Base-by-base conservation (phyloP, 2,888 invertebrate species). In the Hartigia nigra region DNA sequence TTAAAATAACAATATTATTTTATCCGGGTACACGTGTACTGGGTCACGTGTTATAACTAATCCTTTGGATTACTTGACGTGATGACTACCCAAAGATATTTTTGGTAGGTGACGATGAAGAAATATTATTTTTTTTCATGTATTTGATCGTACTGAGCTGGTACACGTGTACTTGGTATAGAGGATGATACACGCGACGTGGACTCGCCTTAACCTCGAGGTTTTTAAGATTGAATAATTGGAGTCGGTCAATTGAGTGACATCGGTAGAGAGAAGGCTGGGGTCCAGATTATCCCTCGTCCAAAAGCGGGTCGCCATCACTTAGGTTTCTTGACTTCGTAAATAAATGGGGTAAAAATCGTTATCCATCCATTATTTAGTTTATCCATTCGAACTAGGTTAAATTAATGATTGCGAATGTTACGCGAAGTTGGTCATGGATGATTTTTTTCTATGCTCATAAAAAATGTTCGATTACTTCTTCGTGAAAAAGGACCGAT, bases 281-380 rank as follows among this genome's bases (percentile, higher is more conserved):
- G 31, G 12, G 72, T 32, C 32, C 31, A 14, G 72, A 72, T 72
- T 72, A 72, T 72, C 72, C 72, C 72, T 72, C 72, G 72, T 31
- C 23, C 72, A 9, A 31, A 72, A 72, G 72, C 23, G 32, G 72
- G 31, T 32, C 31, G 31, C 72, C 72, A 72, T 72, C 32, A 72
- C 72, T 72, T 72, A 72, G 32, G 31, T 32, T 34, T 12, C 32
- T 14, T 32, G 12, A 34, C 72, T 72, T 72, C 31, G 72, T 72
- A 32, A 72, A 72, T 72, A 72, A 72, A 72, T 34, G n/a, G 72
- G 12, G 31, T 23, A 72, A 72, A 72, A 72, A 72, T 72, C 72
- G 32, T 34, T 55, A 23, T 1, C 55, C 23, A 1, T 12, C 31
- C 72, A 31, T 14, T 72, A 12, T 34, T n/a, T 72, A 14, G 55